phyloP scores from a whole-genome alignment of 2,113 vertebrate species.

The Jacana jacana region DNA sequence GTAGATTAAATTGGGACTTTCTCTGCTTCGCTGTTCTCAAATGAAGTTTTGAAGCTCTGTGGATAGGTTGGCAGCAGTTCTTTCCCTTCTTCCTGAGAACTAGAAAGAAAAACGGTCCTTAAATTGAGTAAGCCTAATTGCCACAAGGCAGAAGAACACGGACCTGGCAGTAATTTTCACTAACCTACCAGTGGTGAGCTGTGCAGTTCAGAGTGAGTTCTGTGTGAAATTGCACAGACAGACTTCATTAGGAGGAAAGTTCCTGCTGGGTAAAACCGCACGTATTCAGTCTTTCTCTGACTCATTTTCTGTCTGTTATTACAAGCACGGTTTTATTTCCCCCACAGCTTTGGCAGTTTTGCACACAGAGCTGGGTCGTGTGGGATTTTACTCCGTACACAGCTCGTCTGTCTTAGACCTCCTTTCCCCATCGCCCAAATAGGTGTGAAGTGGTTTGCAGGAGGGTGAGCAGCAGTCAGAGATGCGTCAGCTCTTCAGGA shows the following conservation, averaged over 20 bases:
- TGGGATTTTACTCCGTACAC: not conserved
- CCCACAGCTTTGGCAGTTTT: not conserved
- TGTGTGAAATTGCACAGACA: not conserved
- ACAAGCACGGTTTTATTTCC: not conserved
- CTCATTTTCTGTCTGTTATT: not conserved
- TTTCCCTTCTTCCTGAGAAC: not conserved
- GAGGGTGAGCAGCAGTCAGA: not conserved
- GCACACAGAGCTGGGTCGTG: not conserved
- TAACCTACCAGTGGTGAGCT: not conserved
- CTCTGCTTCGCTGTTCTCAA: not conserved
- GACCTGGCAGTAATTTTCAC: not conserved
- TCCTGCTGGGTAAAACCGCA: not conserved
- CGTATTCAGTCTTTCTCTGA: not conserved
- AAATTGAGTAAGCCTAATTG: not conserved
- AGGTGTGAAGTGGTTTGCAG: not conserved
- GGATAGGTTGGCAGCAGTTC: not conserved
- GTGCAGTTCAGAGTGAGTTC: not conserved
- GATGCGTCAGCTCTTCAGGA: not conserved
- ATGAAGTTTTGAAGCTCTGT: slow-evolving; percentile 6
- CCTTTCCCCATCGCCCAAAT: rapidly evolving
- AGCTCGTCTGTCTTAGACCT: not conserved
- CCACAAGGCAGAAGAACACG: not conserved
- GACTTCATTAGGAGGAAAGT: not conserved
- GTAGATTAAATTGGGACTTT: not conserved
- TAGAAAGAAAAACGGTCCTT: slow-evolving; percentile 16